Conservation (phyloP, 2,888 invertebrate genomes). For the Hirtodrosophila trivittata region DNA sequence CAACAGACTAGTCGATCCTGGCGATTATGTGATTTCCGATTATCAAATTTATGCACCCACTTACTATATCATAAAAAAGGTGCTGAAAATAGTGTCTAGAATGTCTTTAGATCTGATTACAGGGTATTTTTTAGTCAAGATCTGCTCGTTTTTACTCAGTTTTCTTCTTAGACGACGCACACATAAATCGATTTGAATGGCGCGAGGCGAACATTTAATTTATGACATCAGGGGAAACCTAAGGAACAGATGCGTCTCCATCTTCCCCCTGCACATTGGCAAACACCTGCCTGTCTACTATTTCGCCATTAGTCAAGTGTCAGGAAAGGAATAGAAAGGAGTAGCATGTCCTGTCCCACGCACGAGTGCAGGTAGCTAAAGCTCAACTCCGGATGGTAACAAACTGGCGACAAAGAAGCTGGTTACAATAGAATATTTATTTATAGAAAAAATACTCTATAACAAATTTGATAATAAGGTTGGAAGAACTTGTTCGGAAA, state of each 20-base stretch:
- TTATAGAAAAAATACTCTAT: too few species aligned
- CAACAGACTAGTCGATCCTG: too few species aligned
- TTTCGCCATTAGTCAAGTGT: constrained; percentile 22
- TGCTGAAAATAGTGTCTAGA: too few species aligned
- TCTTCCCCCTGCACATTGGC: constrained; percentile 28
- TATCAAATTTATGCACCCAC: too few species aligned
- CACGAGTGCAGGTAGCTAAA: not conserved
- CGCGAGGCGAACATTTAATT: constrained; percentile 38
- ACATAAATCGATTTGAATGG: constrained; percentile 43
- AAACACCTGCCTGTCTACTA: constrained; percentile 54
- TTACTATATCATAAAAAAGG: too few species aligned
- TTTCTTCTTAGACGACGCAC: constrained; percentile 27
- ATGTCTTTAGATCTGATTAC: not conserved
- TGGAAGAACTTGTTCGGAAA: too few species aligned
- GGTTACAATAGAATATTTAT: too few species aligned
- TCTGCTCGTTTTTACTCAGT: not conserved
- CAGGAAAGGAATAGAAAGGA: not conserved
- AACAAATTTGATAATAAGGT: too few species aligned
- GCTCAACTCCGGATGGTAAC: not conserved
- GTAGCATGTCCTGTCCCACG: constrained; percentile 20
- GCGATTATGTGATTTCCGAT: too few species aligned
- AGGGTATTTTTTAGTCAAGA: constrained; percentile 4
- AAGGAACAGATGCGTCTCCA: not conserved
- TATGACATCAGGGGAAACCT: constrained; percentile 34
- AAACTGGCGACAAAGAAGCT: not conserved